Percentiles rank a stretch among this genome's conserved stretches.
phyloP scores from a whole-genome alignment of 2,113 vertebrate genomes.

The Nyctereutes procyonoides region DNA sequence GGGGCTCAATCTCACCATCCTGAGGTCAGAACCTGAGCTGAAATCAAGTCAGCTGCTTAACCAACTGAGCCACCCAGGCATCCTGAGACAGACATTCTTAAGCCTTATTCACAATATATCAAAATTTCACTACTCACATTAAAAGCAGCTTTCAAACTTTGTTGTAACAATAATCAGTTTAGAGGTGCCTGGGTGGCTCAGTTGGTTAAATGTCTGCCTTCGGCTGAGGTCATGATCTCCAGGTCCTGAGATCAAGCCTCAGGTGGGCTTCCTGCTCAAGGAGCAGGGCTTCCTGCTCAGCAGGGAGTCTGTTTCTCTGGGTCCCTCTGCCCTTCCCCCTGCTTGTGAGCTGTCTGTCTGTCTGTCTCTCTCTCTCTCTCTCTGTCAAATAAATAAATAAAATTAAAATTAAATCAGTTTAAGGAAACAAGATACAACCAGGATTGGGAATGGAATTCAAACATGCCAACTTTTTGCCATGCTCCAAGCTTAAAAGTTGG shows the following conservation, averaged over 20 bases:
- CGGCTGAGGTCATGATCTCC: too few species aligned
- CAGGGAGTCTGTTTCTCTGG: too few species aligned
- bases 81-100: conserved; percentile 19
- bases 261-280: too few species aligned
- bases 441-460: conserved; percentile 44
- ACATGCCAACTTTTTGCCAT: neutral
- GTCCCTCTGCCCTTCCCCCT: too few species aligned
- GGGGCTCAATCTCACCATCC: neutral
- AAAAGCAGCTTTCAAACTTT: conserved; percentile 59
- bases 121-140: conserved; percentile 65
- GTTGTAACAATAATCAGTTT: conserved; percentile 34
- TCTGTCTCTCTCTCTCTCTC: too few species aligned
- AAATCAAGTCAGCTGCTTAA: neutral
- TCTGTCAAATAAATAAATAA: too few species aligned
- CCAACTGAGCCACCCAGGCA: neutral
- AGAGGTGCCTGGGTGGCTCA: neutral
- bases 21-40: neutral
- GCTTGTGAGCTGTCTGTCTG: too few species aligned
- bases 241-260: too few species aligned
- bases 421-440: conserved; percentile 46
- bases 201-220: too few species aligned
- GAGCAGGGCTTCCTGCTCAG: too few species aligned
- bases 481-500: neutral
- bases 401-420: neutral
- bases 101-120: conserved; percentile 64